These are phyloP conservation scores for Ischnura elegans DNA, from an alignment of 2,888 invertebrate species.

Conservation along the genomic window DNA sequence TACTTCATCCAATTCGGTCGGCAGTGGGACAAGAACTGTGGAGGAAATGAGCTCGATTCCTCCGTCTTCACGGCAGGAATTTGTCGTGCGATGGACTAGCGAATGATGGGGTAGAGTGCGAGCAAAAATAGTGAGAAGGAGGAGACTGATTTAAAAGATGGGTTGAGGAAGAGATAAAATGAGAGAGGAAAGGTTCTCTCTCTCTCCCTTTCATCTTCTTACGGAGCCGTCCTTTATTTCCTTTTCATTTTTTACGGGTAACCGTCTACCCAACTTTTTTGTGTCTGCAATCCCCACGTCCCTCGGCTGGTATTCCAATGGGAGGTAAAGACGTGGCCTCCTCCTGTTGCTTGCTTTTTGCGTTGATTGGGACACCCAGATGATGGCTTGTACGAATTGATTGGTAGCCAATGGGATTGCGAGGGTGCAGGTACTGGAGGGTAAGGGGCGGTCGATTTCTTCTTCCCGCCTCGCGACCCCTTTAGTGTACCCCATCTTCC, in stretches of 20 bases:
- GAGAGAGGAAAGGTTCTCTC: not conserved
- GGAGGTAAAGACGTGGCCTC: not conserved
- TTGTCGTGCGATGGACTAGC: not conserved
- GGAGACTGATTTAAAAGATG: not conserved
- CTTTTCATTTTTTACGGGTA: not conserved
- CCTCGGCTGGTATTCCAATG: not conserved
- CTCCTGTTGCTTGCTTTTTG: conserved; percentile 65
- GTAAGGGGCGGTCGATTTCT: too few relatives aligned
- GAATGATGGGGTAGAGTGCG: not conserved
- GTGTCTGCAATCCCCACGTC: not conserved
- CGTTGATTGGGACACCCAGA: not conserved
- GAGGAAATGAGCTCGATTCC: not conserved
- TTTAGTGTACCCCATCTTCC: not conserved
- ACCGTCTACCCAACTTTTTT: not conserved
- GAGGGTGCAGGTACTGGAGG: too few relatives aligned
- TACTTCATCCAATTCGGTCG: not conserved
- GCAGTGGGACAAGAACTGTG: not conserved
- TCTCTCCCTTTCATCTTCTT: not conserved
- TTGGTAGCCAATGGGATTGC: not conserved
- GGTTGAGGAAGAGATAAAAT: not conserved
- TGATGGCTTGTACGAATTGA: conserved; percentile 23
- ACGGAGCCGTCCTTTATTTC: not conserved
- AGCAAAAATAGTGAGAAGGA: not conserved
- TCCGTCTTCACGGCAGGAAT: not conserved
- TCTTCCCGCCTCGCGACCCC: not conserved